Percentiles rank a stretch among this genome's conserved stretches.
Evolutionary conservation across 2,113 vertebrate species (phyloP).

Genomic region (Odontesthes bonariensis): DNA sequence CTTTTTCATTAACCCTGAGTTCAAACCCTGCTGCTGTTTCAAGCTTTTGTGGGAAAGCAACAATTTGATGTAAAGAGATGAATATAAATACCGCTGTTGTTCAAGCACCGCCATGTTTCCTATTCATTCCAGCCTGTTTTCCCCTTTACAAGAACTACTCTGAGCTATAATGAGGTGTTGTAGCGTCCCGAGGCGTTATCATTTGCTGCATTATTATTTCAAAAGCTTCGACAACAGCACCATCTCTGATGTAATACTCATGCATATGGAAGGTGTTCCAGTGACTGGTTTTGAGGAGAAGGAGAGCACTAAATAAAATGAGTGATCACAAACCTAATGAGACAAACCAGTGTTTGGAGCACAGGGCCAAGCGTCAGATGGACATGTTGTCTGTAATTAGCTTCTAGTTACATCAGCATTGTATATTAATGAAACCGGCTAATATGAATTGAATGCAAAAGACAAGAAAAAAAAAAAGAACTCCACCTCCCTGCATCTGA

Average conservation of each 20-base stretch:
- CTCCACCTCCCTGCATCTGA: constrained; percentile 68
- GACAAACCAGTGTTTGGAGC: constrained; percentile 53
- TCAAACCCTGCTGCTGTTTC: constrained; percentile 75
- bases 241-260: constrained; percentile 76
- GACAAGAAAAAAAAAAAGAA: constrained; percentile 6
- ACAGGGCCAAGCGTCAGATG: constrained; percentile 62
- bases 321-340: constrained; percentile 76
- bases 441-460: constrained; percentile 68
- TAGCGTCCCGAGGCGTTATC: constrained; percentile 80
- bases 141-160: constrained; percentile 66
- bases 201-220: constrained; percentile 82
- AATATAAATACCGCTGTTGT: constrained; percentile 78
- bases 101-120: constrained; percentile 69
- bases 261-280: constrained; percentile 72
- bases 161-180: constrained; percentile 79
- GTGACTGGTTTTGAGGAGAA: constrained; percentile 62
- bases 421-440: constrained; percentile 69
- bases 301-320: constrained; percentile 66
- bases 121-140: constrained; percentile 70
- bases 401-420: constrained; percentile 64
- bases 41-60: constrained; percentile 75
- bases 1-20: constrained; percentile 83
- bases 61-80: constrained; percentile 80
- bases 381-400: constrained; percentile 76
- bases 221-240: constrained; percentile 76